Percentiles rank a stretch among this genome's conserved stretches.
These are phyloP conservation scores for Grapholita molesta DNA, from an alignment of 1,140 invertebrate species.

Conservation along the genomic window DNA sequence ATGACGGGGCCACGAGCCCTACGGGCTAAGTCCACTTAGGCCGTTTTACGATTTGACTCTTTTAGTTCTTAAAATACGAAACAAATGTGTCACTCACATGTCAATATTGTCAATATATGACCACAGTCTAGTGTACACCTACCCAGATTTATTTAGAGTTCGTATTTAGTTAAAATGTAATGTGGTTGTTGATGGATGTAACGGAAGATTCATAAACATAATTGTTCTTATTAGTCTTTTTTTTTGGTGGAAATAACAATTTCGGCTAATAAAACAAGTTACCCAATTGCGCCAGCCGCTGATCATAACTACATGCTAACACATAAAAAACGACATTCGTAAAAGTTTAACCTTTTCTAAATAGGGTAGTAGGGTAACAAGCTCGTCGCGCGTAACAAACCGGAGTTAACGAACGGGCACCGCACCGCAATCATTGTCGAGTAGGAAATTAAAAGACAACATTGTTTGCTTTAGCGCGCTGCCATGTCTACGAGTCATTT, in stretches of 20 bases:
- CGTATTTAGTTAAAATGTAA: too few species aligned
- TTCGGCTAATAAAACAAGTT: too few species aligned
- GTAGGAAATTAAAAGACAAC: conserved; percentile 2
- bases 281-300: too few species aligned
- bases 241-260: too few species aligned
- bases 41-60: not conserved
- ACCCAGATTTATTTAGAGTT: too few species aligned
- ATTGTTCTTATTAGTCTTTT: too few species aligned
- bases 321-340: not conserved
- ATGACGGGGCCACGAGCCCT: not conserved
- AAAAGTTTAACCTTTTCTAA: not conserved
- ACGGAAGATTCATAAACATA: too few species aligned
- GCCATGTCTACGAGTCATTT: conserved; percentile 2
- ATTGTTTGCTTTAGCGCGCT: conserved; percentile 1
- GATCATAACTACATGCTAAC: too few species aligned
- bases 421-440: not conserved
- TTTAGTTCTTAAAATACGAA: not conserved
- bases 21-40: not conserved
- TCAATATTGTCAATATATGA: too few species aligned
- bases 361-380: not conserved
- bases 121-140: too few species aligned
- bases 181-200: too few species aligned
- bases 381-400: not conserved
- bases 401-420: not conserved
- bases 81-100: too few species aligned